Base-by-base conservation (phyloP, 2,888 invertebrate genomes). In the Drosophila flavopinicola region DNA sequence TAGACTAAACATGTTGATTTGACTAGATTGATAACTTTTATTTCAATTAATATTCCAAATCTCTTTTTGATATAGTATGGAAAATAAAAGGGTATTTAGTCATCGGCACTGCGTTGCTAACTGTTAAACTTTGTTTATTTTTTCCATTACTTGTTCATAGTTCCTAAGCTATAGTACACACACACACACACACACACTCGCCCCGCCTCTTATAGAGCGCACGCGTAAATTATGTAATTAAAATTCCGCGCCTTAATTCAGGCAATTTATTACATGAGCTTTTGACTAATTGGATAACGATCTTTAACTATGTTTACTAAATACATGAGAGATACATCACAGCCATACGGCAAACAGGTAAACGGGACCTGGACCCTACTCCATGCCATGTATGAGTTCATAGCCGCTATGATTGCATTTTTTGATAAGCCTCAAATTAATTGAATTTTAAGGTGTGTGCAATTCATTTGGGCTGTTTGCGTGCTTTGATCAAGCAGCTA, bases 191-290 rank as follows among this genome's bases (percentile, higher is more conserved):
- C 15, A 4, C 37, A 10, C 38, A 4, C 35, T 6, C 35, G 1
- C 33, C 29, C 25, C 30, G 3, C n/a, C 35, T 4, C 6, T 41
- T 25, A 27, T 58, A 53, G 68, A 75, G 64, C 82, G 64, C 87
- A 80, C 85, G 85, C 80, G 87, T 87, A 88, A 85, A 90, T 88
- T 87, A 89, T 89, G 86, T 90, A 89, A 89, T 90, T 90, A 89
- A 89, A 90, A 89, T 90, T 90, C 88, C 90, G 85, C 89, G 85
- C 90, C 88, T 88, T 88, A 87, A 89, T 88, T 88, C 82, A 54
- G 79, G 75, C 88, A 83, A 86, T 90, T 90, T 88, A 87, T 89
- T 87, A 87, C 78, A 87, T 67, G 71, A 78, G 85, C 87, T 82
- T 85, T 82, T 82, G 82, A 83, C 87, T 83, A 83, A 83, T 83